Percentiles rank a stretch among this genome's conserved stretches.
Evolutionary conservation across 2,888 invertebrate species (phyloP).

Genomic region (Hecatera dysodea): DNA sequence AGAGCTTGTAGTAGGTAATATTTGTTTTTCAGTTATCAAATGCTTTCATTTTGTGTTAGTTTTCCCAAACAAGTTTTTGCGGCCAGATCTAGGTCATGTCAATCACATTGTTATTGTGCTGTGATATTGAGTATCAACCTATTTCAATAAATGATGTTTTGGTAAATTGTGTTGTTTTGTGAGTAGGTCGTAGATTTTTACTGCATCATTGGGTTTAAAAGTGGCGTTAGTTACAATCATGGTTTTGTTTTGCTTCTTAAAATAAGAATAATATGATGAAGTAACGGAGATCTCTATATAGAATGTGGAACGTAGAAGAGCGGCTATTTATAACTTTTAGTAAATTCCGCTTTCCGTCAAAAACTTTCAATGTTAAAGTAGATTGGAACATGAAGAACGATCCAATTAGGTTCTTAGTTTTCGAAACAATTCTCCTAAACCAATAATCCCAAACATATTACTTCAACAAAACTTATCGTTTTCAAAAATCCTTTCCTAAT

Average conservation of each 20-base stretch:
- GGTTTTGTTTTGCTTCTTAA: not conserved
- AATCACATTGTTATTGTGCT: conserved; percentile 40
- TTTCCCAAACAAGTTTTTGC: conserved; percentile 41
- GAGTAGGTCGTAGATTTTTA: not conserved
- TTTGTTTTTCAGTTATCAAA: conserved; percentile 43
- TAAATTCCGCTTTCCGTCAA: conserved; percentile 4
- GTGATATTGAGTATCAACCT: not conserved
- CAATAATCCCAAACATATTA: conserved; percentile 43
- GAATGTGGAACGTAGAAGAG: not conserved
- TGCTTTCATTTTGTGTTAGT: conserved; percentile 44
- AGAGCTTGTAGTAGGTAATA: conserved; percentile 45
- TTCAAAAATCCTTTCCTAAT: conserved; percentile 24
- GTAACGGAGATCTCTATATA: no score
- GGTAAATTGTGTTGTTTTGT: conserved; percentile 5
- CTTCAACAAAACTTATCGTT: conserved; percentile 19
- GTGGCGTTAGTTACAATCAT: not conserved
- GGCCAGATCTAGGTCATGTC: conserved; percentile 43
- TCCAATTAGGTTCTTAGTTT: conserved; percentile 19
- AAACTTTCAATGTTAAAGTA: conserved; percentile 9
- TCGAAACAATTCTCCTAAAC: conserved; percentile 24
- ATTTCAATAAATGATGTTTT: conserved; percentile 16
- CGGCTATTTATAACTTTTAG: not conserved
- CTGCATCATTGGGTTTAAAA: not conserved
- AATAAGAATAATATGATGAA: not conserved
- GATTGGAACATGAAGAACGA: conserved; percentile 1